Base-by-base conservation (phyloP, 30 jellyfish, hydroid and myxozoan genomes). In the Hydractinia echinata region DNA sequence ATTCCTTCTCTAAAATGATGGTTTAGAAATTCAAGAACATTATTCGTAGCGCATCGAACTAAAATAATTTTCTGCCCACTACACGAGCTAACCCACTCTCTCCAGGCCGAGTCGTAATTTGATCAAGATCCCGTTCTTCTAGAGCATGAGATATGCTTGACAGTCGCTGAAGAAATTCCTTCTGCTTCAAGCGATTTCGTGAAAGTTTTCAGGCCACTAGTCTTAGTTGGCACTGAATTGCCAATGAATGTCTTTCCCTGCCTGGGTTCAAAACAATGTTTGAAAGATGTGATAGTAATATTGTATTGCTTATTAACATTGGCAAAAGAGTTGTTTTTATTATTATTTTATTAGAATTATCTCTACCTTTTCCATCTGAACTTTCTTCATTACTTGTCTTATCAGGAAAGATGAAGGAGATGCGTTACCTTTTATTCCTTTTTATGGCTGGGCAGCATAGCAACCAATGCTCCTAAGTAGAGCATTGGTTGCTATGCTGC, bases 101-200 rank as follows among this genome's bases (percentile, higher is more conserved):
- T 56, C 68, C 68, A 56, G 68, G 68, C 68, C 68, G 68, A 56
- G 68, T 56, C n/a, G 68, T 56, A 56, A 9, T 56, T 56, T 56
- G 68, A 56, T 56, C 10, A 56, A 56, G 68, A 56, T 9, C 68
- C 68, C 68, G 10, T 56, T 56, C 68, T 56, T 56, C 68, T 56
- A 9, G 68, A 56, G n/a, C 10, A 56, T n/a, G 68, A 56, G 10
- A 56, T 56, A 56, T 9, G 68, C n/a, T 56, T n/a, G n/a, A n/a
- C 68, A n/a, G 68, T 10, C n/a, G 13, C 68, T 56, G 68, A 56
- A 10, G 68, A 56, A 9, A 56, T 56, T 56, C 68, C 68, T 56
- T 56, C 68, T 56, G 68, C 68, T 56, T 56, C 68, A 10, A 56
- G n/a, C 13, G 68, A 9, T 56, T 56, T 56, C 68, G 13, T 56